phyloP scores from a whole-genome alignment of 2,888 invertebrate species.

The Nycteola revayana region DNA sequence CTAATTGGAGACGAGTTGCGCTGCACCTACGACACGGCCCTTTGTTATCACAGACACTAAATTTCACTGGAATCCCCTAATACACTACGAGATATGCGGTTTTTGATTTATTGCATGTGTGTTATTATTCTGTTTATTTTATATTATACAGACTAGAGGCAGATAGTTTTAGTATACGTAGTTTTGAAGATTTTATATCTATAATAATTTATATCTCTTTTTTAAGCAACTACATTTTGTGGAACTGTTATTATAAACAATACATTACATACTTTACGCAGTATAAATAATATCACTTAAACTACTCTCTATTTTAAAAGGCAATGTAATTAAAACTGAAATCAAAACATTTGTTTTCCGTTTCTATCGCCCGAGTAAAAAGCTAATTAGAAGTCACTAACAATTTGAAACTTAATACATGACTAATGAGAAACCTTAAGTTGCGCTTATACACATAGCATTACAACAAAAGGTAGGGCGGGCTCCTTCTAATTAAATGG shows the following conservation, averaged over 20 bases:
- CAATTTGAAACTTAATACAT: constrained; percentile 51
- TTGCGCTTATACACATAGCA: constrained; percentile 63
- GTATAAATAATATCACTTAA: too few relatives aligned
- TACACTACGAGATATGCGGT: constrained; percentile 19
- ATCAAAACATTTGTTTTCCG: too few relatives aligned
- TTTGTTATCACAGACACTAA: constrained; percentile 52
- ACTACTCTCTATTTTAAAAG: too few relatives aligned
- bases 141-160: too few relatives aligned
- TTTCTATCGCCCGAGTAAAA: background rate
- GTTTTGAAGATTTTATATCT: too few relatives aligned
- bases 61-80: constrained; percentile 35
- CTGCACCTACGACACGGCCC: constrained; percentile 48
- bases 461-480: constrained; percentile 71
- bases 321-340: too few relatives aligned
- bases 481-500: constrained; percentile 79
- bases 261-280: too few relatives aligned
- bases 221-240: too few relatives aligned
- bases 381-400: constrained; percentile 22
- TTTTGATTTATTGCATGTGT: constrained; percentile 18
- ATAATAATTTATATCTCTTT: too few relatives aligned
- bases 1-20: constrained; percentile 71
- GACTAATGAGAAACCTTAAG: constrained; percentile 70
- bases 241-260: too few relatives aligned
- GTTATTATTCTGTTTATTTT: too few relatives aligned
- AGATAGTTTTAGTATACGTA: too few relatives aligned